Conservation (phyloP, 2,113 vertebrate species). For the Herpetotheres cachinnans region DNA sequence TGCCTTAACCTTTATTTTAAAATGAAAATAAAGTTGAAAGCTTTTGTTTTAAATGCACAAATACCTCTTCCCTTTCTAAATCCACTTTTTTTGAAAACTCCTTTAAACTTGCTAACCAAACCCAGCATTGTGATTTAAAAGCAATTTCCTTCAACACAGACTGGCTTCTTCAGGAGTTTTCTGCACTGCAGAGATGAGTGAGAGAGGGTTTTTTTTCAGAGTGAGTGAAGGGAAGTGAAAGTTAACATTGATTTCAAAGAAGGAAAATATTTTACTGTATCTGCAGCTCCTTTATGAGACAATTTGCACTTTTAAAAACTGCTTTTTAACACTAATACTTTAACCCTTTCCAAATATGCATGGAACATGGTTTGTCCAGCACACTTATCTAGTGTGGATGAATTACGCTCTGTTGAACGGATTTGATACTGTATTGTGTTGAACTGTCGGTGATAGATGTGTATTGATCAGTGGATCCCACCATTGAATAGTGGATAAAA, state of each 20-base stretch:
- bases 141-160: slow-evolving; percentile 24
- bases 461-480: slow-evolving; percentile 36
- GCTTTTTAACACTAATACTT: slow-evolving; percentile 80
- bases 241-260: slow-evolving; percentile 42
- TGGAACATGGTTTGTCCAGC: slow-evolving; percentile 51
- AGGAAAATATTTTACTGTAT: slow-evolving; percentile 58
- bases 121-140: slow-evolving; percentile 24
- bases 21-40: slow-evolving; percentile 62
- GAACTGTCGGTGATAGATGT: slow-evolving; percentile 44
- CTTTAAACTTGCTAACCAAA: slow-evolving; percentile 29
- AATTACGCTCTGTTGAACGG: slow-evolving; percentile 41
- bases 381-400: slow-evolving; percentile 31
- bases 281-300: slow-evolving; percentile 62
- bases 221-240: slow-evolving; percentile 33
- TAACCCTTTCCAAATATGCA: slow-evolving; percentile 63
- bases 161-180: slow-evolving; percentile 11
- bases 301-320: slow-evolving; percentile 80
- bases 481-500: neutral
- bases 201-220: neutral
- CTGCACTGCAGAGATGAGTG: neutral
- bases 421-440: neutral
- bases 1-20: slow-evolving; percentile 72
- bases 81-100: slow-evolving; percentile 20
- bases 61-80: slow-evolving; percentile 65
- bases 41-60: slow-evolving; percentile 70